These are phyloP conservation scores for Petaurus breviceps DNA, from an alignment of 2,113 vertebrate species.

Conservation along the genomic window DNA sequence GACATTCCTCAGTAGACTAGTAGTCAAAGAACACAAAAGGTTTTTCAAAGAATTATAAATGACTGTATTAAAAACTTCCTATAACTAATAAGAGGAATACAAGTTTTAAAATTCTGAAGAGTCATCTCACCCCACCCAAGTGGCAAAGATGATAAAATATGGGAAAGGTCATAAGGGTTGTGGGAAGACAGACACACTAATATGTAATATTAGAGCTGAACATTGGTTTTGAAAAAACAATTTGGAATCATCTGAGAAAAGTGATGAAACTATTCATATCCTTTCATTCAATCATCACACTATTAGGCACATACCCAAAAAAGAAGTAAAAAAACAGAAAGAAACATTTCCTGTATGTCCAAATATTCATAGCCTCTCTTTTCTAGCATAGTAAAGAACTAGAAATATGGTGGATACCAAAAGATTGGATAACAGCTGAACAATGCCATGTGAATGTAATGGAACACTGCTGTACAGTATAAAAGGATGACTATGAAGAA, in stretches of 20 bases:
- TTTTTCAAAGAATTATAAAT: neutral
- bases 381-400: too few relatives aligned
- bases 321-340: too few relatives aligned
- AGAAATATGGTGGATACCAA: too few relatives aligned
- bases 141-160: neutral
- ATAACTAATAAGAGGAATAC: neutral
- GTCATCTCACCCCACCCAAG: neutral
- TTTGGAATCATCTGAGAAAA: neutral
- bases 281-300: neutral
- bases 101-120: neutral
- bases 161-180: neutral
- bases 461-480: too few relatives aligned
- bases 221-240: neutral
- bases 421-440: too few relatives aligned
- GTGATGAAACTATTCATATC: neutral
- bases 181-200: too few relatives aligned
- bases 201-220: neutral
- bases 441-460: too few relatives aligned
- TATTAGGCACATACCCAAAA: too few relatives aligned
- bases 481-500: too few relatives aligned
- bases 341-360: too few relatives aligned
- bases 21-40: neutral
- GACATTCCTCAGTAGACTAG: neutral
- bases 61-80: neutral
- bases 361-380: too few relatives aligned